phyloP scores from a whole-genome alignment of 2,797 vertebrate species.

The Lophotriccus pileatus region DNA sequence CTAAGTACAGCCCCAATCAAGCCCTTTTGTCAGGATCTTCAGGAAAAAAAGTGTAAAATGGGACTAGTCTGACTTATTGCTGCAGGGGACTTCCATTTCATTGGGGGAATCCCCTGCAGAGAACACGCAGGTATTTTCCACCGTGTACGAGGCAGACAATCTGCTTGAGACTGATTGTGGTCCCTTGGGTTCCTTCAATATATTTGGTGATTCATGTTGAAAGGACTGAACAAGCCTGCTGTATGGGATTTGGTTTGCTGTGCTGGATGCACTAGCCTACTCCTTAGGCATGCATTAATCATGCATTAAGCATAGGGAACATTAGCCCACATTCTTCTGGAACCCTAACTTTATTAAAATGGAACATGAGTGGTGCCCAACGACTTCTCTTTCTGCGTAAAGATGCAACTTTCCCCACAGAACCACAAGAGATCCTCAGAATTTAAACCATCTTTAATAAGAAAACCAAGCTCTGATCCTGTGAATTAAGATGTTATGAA shows the following conservation, averaged over 20 bases:
- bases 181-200: background rate
- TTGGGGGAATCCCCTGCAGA: slow-evolving; percentile 5
- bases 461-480: slow-evolving; percentile 37
- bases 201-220: background rate
- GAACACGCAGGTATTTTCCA: background rate
- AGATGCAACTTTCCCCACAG: slow-evolving; percentile 6
- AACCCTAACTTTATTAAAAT: background rate
- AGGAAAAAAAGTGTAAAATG: background rate
- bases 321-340: background rate
- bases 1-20: background rate
- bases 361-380: background rate
- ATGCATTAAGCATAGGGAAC: background rate
- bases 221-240: background rate
- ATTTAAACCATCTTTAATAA: slow-evolving; percentile 56
- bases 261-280: background rate
- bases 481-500: slow-evolving; percentile 53
- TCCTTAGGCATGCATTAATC: background rate
- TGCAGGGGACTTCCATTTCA: slow-evolving; percentile 13
- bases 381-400: background rate
- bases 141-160: background rate
- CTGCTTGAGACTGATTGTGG: background rate
- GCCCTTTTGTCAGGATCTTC: background rate
- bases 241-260: background rate
- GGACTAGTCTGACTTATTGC: background rate
- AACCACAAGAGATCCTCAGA: background rate